These are phyloP conservation scores for Pimephales promelas DNA, from an alignment of 2,113 vertebrate species.

Conservation along the genomic window DNA sequence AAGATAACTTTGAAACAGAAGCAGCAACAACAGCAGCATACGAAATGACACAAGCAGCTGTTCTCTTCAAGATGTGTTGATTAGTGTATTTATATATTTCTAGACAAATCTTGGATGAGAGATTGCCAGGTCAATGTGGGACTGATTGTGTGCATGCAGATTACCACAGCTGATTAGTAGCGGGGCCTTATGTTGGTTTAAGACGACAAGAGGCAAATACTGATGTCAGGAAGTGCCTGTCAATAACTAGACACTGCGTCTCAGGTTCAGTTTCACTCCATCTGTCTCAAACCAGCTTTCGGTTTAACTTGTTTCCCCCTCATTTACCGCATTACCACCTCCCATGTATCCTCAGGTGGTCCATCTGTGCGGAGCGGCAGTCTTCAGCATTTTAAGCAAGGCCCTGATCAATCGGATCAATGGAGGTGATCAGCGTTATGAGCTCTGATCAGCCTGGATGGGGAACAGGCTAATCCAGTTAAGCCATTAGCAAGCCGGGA, in stretches of 20 bases:
- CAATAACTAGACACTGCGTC: conserved; percentile 22
- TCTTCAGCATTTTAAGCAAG: background rate
- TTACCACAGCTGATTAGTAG: conserved; percentile 26
- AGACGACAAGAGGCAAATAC: background rate
- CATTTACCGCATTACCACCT: background rate
- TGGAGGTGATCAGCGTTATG: conserved; percentile 46
- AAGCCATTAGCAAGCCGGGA: conserved; percentile 54
- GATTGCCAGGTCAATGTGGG: conserved; percentile 24
- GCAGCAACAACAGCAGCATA: background rate
- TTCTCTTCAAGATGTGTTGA: conserved; percentile 20
- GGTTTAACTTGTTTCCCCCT: background rate
- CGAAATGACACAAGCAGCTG: conserved; percentile 26
- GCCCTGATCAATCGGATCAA: conserved; percentile 56
- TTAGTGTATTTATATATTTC: conserved; percentile 32
- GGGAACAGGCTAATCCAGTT: conserved; percentile 54
- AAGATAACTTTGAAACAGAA: conserved; percentile 5
- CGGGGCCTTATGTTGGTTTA: conserved; percentile 28
- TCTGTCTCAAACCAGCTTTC: conserved; percentile 40
- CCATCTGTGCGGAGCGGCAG: conserved; percentile 31
- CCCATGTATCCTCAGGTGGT: conserved; percentile 39
- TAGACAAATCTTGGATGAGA: conserved; percentile 16
- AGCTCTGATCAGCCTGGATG: conserved; percentile 34
- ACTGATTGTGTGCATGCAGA: conserved; percentile 29
- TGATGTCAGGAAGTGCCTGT: conserved; percentile 22
- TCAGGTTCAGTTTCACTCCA: conserved; percentile 32